phyloP scores from a whole-genome alignment of 2,797 vertebrate species.

The Spinus olivaceus region DNA sequence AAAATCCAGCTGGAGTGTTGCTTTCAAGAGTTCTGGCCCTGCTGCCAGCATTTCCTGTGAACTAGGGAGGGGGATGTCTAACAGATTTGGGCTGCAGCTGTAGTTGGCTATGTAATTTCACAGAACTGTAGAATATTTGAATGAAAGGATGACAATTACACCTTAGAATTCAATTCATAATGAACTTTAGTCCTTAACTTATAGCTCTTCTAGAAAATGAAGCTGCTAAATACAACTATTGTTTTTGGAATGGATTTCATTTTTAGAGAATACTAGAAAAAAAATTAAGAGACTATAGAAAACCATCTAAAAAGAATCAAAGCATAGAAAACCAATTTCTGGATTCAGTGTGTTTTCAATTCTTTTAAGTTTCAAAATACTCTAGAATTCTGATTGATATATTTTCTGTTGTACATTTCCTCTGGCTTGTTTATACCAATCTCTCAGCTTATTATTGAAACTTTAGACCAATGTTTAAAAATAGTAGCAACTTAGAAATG shows the following conservation, averaged over 20 bases:
- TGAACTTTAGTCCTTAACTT: not conserved
- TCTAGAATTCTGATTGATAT: not conserved
- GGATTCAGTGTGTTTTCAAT: not conserved
- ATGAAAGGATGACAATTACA: not conserved
- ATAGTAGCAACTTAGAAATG: not conserved
- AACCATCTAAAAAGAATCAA: not conserved
- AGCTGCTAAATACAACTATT: not conserved
- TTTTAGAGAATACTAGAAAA: not conserved
- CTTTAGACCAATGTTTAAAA: not conserved
- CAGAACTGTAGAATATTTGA: not conserved
- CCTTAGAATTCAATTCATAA: not conserved
- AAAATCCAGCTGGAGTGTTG: not conserved
- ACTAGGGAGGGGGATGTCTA: not conserved
- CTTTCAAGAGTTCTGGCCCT: not conserved
- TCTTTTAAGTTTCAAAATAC: not conserved
- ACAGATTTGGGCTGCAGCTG: not conserved
- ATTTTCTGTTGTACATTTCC: not conserved
- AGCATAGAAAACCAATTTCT: not conserved
- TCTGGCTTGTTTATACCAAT: not conserved
- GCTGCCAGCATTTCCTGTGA: not conserved
- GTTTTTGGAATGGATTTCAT: not conserved
- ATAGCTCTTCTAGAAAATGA: not conserved
- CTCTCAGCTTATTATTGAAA: not conserved
- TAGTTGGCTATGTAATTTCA: not conserved
- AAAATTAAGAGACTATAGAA: not conserved